A percentile compares a stretch with the other conserved stretches of the same genome.
These are phyloP conservation scores for Myotis planiceps DNA, from an alignment of 2,797 vertebrate species.

Conservation along the genomic window DNA sequence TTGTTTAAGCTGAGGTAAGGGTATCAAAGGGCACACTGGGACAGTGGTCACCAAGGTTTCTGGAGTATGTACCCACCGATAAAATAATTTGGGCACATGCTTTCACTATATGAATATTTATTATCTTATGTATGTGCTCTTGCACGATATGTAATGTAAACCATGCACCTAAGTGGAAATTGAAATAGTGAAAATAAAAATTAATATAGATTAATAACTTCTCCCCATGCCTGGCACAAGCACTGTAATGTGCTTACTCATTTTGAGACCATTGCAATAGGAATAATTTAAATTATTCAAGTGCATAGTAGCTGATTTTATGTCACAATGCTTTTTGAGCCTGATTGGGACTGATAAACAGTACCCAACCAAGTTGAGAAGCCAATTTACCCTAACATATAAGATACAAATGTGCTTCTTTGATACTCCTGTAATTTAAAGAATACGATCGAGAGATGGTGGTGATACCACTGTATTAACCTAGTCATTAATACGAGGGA, in stretches of 20 bases:
- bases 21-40: neutral
- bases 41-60: neutral
- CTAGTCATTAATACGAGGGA: neutral
- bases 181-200: neutral
- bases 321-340: neutral
- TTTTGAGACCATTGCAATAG: neutral
- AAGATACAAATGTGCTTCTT: neutral
- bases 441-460: neutral
- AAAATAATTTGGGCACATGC: neutral
- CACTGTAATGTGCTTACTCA: neutral
- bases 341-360: neutral
- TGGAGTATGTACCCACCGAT: fast-evolving
- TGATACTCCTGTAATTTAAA: neutral
- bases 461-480: neutral
- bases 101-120: neutral
- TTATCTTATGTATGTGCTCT: neutral
- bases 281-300: neutral
- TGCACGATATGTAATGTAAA: neutral
- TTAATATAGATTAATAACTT: neutral
- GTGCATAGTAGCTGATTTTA: neutral
- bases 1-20: neutral
- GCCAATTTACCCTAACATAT: neutral
- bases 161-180: neutral
- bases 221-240: neutral
- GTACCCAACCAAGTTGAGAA: neutral